phyloP scores from a whole-genome alignment of 2,797 vertebrate species.

The Anableps anableps region DNA sequence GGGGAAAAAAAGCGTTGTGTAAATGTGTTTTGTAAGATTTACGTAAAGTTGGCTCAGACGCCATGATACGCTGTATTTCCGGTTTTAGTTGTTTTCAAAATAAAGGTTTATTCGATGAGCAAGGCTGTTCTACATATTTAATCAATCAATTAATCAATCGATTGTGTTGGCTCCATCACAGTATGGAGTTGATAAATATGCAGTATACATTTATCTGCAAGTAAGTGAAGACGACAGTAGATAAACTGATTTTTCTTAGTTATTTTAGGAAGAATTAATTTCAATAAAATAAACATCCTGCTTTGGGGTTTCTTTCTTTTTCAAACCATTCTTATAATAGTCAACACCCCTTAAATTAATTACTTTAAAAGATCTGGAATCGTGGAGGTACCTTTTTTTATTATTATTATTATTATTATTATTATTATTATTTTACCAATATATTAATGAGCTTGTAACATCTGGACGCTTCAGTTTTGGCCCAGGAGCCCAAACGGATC shows the following conservation, averaged over 20 bases:
- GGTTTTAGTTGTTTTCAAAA: slow-evolving; percentile 17
- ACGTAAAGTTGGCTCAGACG: background rate
- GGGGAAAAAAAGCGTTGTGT: slow-evolving; percentile 21
- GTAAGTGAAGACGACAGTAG: background rate
- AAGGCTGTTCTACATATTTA: too few relatives aligned
- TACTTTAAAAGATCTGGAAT: background rate
- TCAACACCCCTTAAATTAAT: background rate
- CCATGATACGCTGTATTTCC: background rate
- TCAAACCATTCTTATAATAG: background rate
- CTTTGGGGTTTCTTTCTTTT: background rate
- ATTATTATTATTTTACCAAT: too few relatives aligned
- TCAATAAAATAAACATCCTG: background rate
- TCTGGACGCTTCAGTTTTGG: too few relatives aligned
- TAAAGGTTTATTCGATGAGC: slow-evolving; percentile 20
- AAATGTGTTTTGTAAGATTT: slow-evolving; percentile 53
- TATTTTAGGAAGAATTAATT: background rate
- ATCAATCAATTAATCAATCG: too few relatives aligned
- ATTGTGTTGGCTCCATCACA: background rate
- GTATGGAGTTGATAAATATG: background rate
- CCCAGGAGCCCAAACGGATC: too few relatives aligned
- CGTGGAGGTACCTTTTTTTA: too few relatives aligned
- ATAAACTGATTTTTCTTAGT: background rate
- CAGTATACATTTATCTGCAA: background rate
- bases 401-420: too few relatives aligned
- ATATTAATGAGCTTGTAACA: too few relatives aligned